Evolutionary conservation across 2,113 vertebrate genomes (phyloP).

Genomic region (Hippocampus mohnikei): DNA sequence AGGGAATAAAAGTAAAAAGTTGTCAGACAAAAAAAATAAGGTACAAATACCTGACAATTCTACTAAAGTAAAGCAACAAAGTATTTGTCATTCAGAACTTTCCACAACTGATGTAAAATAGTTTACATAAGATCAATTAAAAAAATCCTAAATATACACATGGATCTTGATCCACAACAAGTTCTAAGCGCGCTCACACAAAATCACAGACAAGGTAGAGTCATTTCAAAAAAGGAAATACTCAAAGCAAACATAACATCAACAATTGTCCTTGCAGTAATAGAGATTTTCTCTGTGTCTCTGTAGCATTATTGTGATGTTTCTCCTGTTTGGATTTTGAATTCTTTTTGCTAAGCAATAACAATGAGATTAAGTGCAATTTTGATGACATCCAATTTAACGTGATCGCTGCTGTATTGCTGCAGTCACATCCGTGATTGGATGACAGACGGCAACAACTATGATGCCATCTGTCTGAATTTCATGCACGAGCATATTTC

Average conservation of each 20-base stretch:
- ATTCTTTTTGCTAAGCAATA: constrained; percentile 23
- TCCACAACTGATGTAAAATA: too few species aligned
- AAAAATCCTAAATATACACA: background rate
- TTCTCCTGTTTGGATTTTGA: constrained; percentile 37
- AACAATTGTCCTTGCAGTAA: too few species aligned
- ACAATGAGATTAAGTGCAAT: constrained; percentile 19
- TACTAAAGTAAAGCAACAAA: too few species aligned
- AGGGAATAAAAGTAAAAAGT: too few species aligned
- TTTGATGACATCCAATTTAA: constrained; percentile 45
- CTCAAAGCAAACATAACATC: background rate
- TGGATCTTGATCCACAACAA: too few species aligned
- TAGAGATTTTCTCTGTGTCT: constrained; percentile 12
- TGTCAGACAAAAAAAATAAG: too few species aligned
- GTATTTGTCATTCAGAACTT: too few species aligned
- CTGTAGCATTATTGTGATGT: constrained; percentile 24
- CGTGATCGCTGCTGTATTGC: constrained; percentile 51
- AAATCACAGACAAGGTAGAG: background rate
- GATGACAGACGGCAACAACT: constrained; percentile 60
- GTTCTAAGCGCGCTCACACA: too few species aligned
- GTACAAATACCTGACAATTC: too few species aligned
- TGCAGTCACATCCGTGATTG: constrained; percentile 58
- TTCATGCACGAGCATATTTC: constrained; percentile 51
- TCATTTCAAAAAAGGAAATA: background rate
- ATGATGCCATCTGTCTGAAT: constrained; percentile 59
- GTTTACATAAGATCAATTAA: background rate